Evolutionary conservation across 2,113 vertebrate species (phyloP), one percentile per base, ranked within the genome.

Genomic region (Psammodynastes pulverulentus): DNA sequence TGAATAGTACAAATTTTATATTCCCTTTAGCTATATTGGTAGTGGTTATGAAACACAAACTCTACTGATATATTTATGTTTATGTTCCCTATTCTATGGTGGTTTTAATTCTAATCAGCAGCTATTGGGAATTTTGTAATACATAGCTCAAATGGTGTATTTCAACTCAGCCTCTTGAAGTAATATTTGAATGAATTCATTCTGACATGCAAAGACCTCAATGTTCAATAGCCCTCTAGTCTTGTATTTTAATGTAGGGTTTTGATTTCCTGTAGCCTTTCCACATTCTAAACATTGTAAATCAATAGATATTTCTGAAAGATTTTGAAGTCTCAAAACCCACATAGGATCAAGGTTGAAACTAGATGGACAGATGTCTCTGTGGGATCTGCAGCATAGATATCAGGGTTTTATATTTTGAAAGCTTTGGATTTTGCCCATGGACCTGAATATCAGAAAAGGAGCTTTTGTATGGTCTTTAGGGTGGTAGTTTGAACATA

Each of bases 71-170:
- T 67, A 67, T 67, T 29, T 29, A 62, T 12, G 9, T 29, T 49
- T 19, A 91, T n/a, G 52, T 84, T 15, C 49, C 90, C 84, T 17
- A 23, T 92, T 89, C 48, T 9, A 92, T 3, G 8, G 51, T 90
- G 94, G 92, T 90, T 95, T 62, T 67, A 90, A 94, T 62, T 1
- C 54, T 96, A 21, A 89, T 94, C 92, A 90, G 56, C 94, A 96
- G 95, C 3, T 23, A 90, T 53, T 92, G 26, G 84, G 3, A 93
- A 93, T 2, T 26, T 6, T 79, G 49, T 43, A 1, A n/a, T 7
- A 3, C 91, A 72, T 26, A 54, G 4, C n/a, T 87, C 0, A 91
- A 2, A 24, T 94, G 67, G 93, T 87, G 7, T 17, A 29, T 89
- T 90, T 86, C 1, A 3, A 0, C 19, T 45, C 17, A 51, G 84